These are phyloP conservation scores for Perodicticus potto DNA, from an alignment of 2,797 vertebrate genomes.

Conservation along the genomic window DNA sequence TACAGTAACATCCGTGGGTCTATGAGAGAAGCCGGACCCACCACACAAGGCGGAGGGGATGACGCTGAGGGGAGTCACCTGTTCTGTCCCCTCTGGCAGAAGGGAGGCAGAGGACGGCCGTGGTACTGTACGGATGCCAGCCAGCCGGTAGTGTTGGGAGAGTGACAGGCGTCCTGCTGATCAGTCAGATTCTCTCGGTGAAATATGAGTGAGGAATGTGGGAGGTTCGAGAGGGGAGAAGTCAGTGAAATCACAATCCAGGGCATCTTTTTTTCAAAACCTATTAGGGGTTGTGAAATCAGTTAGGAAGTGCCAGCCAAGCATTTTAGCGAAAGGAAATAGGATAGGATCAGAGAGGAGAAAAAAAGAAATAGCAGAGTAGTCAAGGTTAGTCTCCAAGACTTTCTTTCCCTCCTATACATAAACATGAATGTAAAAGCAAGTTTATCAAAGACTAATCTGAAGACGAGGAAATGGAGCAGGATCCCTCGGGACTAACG, in stretches of 20 bases:
- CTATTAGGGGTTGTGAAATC: background rate
- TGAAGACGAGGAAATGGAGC: background rate
- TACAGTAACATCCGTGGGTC: background rate
- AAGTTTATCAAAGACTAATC: background rate
- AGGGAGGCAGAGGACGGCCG: background rate
- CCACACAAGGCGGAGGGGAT: accelerated
- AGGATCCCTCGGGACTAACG: accelerated
- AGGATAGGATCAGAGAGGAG: background rate
- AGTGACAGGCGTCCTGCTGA: background rate
- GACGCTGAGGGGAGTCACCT: background rate
- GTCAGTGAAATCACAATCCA: background rate
- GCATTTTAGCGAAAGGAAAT: slow-evolving; percentile 4
- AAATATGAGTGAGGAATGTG: background rate
- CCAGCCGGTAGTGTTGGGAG: background rate
- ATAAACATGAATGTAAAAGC: background rate
- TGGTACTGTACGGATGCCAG: background rate
- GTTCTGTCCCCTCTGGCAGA: too few relatives aligned
- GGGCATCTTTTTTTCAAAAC: background rate
- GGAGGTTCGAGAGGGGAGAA: background rate
- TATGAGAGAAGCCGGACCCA: background rate
- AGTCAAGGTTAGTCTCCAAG: background rate
- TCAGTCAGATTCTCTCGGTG: background rate
- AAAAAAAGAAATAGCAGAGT: background rate
- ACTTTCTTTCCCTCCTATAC: background rate
- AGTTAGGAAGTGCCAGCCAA: background rate